Evolutionary conservation across 2,888 invertebrate species (phyloP).

Genomic region (Pandemis heparana): DNA sequence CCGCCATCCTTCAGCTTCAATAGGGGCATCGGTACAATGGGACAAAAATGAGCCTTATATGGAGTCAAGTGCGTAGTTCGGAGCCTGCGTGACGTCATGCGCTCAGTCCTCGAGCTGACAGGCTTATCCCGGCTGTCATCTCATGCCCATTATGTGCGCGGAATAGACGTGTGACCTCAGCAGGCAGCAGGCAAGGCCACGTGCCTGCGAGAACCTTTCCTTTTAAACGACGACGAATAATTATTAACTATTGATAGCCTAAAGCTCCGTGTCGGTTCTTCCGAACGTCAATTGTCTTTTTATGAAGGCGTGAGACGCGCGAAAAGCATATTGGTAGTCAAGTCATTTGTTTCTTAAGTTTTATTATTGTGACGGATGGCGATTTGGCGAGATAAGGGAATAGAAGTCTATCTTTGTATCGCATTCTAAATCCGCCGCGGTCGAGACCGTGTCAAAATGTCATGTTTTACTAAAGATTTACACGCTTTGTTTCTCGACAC

Average conservation of each 20-base stretch:
- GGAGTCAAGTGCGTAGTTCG: constrained; percentile 38
- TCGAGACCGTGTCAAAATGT: constrained; percentile 15
- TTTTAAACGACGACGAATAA: constrained; percentile 57
- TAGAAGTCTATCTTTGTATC: constrained; percentile 26
- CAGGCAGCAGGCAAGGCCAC: constrained; percentile 66
- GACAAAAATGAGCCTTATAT: constrained; percentile 38
- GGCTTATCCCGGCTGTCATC: constrained; percentile 76
- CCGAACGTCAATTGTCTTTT: constrained; percentile 58
- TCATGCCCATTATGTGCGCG: constrained; percentile 69
- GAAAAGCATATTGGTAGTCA: constrained; percentile 26
- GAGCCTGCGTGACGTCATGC: constrained; percentile 49
- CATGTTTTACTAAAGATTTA: constrained; percentile 35
- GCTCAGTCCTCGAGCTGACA: constrained; percentile 47
- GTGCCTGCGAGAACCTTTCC: constrained; percentile 64
- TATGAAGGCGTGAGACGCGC: constrained; percentile 31
- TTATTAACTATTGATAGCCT: constrained; percentile 58
- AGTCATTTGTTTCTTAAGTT: constrained; percentile 24
- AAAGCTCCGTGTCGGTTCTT: constrained; percentile 56
- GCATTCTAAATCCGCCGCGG: constrained; percentile 8
- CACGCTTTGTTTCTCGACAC: constrained; percentile 35
- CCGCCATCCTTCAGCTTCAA: constrained; percentile 21
- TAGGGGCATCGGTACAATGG: constrained; percentile 32
- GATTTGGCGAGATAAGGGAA: constrained; percentile 30
- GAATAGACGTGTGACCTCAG: constrained; percentile 73
- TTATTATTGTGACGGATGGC: constrained; percentile 9